Conservation (phyloP, 2,888 invertebrate species). For the Nemapogon koenigi region DNA sequence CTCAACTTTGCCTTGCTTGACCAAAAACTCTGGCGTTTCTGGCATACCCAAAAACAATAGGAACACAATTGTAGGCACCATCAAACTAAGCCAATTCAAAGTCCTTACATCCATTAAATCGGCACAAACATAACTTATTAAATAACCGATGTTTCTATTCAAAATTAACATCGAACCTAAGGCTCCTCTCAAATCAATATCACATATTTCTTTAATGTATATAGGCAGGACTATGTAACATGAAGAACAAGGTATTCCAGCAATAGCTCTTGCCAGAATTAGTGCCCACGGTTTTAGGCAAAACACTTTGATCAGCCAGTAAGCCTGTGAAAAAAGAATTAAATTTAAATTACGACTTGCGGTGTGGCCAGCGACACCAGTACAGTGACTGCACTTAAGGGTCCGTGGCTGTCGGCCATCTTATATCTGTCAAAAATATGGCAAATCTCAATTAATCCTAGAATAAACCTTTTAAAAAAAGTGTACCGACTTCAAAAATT, state of each 20-base stretch:
- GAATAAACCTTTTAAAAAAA: no score
- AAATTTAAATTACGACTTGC: no score
- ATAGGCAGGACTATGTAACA: constrained; percentile 57
- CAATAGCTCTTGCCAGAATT: constrained; percentile 46
- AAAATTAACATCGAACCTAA: constrained; percentile 50
- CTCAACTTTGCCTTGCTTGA: constrained; percentile 51
- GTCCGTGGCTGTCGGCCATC: no score
- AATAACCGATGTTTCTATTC: constrained; percentile 52
- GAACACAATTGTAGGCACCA: constrained; percentile 38
- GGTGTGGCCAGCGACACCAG: no score
- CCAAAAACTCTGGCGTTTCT: constrained; percentile 52
- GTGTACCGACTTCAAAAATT: no score
- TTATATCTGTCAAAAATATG: no score
- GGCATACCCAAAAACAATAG: constrained; percentile 51
- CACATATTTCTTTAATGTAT: constrained; percentile 54
- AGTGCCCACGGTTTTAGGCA: constrained; percentile 48
- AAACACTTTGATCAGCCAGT: constrained; percentile 49
- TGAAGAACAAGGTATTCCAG: constrained; percentile 52
- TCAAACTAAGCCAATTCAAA: constrained; percentile 45
- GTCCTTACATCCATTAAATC: constrained; percentile 35
- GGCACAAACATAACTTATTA: constrained; percentile 43
- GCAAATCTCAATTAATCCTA: no score
- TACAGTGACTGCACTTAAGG: no score
- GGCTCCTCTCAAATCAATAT: constrained; percentile 47
- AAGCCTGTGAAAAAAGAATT: constrained; percentile 27